Conservation (phyloP, 2,113 vertebrate genomes). For the Notiomystis cincta region DNA sequence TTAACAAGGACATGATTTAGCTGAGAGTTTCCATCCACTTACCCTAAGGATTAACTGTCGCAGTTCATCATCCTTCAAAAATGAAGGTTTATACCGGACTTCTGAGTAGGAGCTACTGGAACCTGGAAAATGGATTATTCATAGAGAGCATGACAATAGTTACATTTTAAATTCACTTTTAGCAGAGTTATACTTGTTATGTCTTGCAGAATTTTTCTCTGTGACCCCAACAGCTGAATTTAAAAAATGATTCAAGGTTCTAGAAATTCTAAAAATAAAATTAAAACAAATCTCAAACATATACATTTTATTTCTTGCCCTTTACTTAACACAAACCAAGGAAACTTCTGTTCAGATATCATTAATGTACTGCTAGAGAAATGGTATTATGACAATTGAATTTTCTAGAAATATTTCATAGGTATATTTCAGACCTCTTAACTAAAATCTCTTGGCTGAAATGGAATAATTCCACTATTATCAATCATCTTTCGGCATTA, state of each 20-base stretch:
- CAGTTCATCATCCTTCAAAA: conserved; percentile 86
- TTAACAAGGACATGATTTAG: not conserved
- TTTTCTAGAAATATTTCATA: not conserved
- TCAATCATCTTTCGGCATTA: not conserved
- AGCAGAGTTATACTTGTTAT: not conserved
- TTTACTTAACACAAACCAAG: not conserved
- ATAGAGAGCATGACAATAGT: not conserved
- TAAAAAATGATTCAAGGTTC: not conserved
- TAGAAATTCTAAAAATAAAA: not conserved
- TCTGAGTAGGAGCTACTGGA: conserved; percentile 80
- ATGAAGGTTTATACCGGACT: conserved; percentile 83
- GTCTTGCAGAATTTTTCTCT: not conserved
- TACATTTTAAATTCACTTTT: not conserved
- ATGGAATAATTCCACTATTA: not conserved
- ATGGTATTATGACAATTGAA: not conserved
- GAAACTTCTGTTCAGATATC: not conserved
- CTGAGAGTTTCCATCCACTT: not conserved
- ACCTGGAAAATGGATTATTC: conserved; percentile 64
- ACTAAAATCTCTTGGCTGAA: not conserved
- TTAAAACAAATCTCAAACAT: not conserved
- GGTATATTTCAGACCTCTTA: not conserved
- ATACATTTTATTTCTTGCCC: not conserved
- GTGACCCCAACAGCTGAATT: not conserved
- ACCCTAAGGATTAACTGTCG: conserved; percentile 85
- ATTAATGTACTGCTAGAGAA: not conserved